These are phyloP conservation scores for Bombus breviceps DNA, from an alignment of 1,140 invertebrate species.

Conservation along the genomic window DNA sequence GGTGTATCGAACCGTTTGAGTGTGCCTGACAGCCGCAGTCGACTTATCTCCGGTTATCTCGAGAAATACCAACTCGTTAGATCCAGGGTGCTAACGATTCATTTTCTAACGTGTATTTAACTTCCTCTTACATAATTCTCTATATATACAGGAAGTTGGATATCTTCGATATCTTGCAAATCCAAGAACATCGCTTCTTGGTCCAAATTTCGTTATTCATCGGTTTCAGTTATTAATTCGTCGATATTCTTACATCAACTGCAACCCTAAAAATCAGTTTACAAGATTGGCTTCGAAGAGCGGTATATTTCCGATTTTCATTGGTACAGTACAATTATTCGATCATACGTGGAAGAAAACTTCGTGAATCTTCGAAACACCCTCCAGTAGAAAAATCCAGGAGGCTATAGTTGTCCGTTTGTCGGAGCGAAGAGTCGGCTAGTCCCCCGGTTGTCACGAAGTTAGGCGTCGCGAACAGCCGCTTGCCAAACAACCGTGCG, in stretches of 20 bases:
- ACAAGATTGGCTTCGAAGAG: too few relatives aligned
- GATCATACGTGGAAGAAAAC: too few relatives aligned
- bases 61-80: not conserved
- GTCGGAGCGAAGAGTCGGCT: not conserved
- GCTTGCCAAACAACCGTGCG: conserved; percentile 43
- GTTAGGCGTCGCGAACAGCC: conserved; percentile 16
- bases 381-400: too few relatives aligned
- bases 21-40: not conserved
- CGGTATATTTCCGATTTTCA: too few relatives aligned
- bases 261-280: too few relatives aligned
- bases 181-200: not conserved
- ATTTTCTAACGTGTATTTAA: not conserved
- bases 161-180: not conserved
- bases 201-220: not conserved
- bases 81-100: not conserved
- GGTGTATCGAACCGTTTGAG: conserved; percentile 12
- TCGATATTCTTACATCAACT: too few relatives aligned
- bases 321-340: too few relatives aligned
- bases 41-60: not conserved
- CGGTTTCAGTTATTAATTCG: too few relatives aligned
- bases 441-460: not conserved
- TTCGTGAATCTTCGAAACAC: too few relatives aligned
- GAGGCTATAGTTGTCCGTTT: not conserved
- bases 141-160: not conserved
- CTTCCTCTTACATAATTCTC: not conserved